Conservation (phyloP, 2,113 vertebrate species). For the Sapajus apella region DNA sequence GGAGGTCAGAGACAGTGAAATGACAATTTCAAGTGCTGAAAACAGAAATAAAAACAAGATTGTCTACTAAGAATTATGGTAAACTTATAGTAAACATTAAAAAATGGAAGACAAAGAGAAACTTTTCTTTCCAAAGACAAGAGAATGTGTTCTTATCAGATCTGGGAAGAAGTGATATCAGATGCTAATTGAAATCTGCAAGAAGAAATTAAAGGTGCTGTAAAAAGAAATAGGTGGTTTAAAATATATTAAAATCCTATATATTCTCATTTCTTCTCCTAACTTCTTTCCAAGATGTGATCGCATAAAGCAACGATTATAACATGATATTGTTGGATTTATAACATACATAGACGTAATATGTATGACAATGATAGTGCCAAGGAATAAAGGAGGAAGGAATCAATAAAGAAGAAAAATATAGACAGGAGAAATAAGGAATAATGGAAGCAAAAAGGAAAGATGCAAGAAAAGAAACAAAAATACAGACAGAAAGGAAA, state of each 20-base stretch:
- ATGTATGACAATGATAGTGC: neutral
- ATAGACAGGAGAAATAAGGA: neutral
- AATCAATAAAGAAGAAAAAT: neutral
- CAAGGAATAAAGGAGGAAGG: neutral
- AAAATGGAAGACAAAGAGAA: neutral
- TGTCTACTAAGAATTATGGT: neutral
- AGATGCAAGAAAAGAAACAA: neutral
- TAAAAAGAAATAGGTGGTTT: too few relatives aligned
- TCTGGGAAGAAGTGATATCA: neutral
- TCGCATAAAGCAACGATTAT: neutral
- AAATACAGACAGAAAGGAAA: neutral
- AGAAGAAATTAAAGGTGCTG: neutral
- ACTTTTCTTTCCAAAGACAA: neutral
- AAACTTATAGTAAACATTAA: neutral
- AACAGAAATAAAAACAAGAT: neutral
- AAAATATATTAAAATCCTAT: neutral
- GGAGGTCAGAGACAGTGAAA: too few relatives aligned
- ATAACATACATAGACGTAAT: neutral
- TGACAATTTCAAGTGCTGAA: neutral
- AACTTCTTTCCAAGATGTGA: neutral
- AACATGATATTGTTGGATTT: neutral
- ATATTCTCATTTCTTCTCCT: neutral
- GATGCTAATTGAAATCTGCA: neutral
- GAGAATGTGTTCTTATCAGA: neutral
- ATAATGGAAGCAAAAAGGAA: neutral